phyloP scores from a whole-genome alignment of 1,140 invertebrate genomes.

The Apis florea region DNA sequence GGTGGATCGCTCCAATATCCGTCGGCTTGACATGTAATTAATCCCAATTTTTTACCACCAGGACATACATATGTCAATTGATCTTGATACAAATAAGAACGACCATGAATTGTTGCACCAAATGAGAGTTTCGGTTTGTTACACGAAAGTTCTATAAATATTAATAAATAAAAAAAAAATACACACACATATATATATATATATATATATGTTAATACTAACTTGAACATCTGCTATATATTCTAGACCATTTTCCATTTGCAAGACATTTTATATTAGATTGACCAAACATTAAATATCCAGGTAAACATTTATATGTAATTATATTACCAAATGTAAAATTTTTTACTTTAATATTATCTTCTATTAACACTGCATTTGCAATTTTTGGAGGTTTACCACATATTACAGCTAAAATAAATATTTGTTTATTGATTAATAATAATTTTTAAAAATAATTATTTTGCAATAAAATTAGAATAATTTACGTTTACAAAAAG shows the following conservation, averaged over 20 bases:
- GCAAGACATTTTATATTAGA: conserved; percentile 78
- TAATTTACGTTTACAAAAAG: conserved; percentile 74
- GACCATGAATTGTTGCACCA: conserved; percentile 76
- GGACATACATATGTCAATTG: conserved; percentile 78
- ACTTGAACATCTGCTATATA: conserved; percentile 82
- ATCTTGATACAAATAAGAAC: conserved; percentile 80
- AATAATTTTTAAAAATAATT: background rate
- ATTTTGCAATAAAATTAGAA: background rate
- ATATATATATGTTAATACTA: conserved; percentile 51
- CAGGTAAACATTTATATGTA: conserved; percentile 79
- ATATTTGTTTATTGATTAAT: conserved; percentile 8
- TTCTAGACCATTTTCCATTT: conserved; percentile 81
- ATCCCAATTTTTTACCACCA: conserved; percentile 65
- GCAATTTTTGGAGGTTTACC: conserved; percentile 65
- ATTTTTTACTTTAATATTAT: conserved; percentile 51
- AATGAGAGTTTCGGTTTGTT: conserved; percentile 67
- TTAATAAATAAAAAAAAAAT: background rate
- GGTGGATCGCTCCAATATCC: conserved; percentile 69
- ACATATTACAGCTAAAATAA: conserved; percentile 72
- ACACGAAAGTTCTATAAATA: conserved; percentile 77
- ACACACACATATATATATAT: background rate
- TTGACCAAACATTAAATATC: conserved; percentile 80
- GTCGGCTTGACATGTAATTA: conserved; percentile 67
- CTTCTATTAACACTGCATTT: conserved; percentile 56
- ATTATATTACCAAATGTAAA: conserved; percentile 77